Evolutionary conservation across 2,888 invertebrate genomes (phyloP).

Genomic region (Callosobruchus maculatus): DNA sequence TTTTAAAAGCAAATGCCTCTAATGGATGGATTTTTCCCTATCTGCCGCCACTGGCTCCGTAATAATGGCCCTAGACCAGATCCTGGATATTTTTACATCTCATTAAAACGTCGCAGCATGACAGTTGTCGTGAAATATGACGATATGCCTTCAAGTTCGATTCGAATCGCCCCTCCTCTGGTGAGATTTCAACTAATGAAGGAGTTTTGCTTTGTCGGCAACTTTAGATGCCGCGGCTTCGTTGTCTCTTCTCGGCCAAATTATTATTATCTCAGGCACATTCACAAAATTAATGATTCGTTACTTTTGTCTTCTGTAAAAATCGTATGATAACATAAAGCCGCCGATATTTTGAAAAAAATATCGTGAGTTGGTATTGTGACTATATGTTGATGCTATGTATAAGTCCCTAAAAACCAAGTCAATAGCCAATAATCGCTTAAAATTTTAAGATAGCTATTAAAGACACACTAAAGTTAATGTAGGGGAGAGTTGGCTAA

Average conservation of each 20-base stretch:
- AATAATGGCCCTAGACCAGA: background rate
- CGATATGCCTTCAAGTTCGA: slow-evolving; percentile 23
- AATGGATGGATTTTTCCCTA: too few relatives aligned
- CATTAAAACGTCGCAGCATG: slow-evolving; percentile 1
- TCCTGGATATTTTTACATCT: background rate
- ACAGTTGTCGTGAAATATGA: slow-evolving; percentile 24
- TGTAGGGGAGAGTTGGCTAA: too few relatives aligned
- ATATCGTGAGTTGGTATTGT: too few relatives aligned
- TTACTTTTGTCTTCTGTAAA: too few relatives aligned
- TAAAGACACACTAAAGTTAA: too few relatives aligned
- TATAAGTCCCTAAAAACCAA: too few relatives aligned
- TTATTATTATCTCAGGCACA: background rate
- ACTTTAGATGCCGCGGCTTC: background rate
- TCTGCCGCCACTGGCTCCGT: background rate
- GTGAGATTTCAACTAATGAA: slow-evolving; percentile 19
- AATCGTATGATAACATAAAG: too few relatives aligned
- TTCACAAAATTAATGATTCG: background rate
- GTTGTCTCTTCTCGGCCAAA: background rate
- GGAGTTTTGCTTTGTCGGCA: slow-evolving; percentile 23
- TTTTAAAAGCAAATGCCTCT: too few relatives aligned
- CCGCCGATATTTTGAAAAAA: too few relatives aligned
- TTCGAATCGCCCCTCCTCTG: slow-evolving; percentile 25
- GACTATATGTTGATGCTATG: too few relatives aligned
- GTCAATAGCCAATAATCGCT: too few relatives aligned
- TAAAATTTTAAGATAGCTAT: too few relatives aligned